Evolutionary conservation across 2,888 invertebrate genomes (phyloP), one percentile per base, ranked within the genome.

Genomic region (Pachycephus smyrnensis): DNA sequence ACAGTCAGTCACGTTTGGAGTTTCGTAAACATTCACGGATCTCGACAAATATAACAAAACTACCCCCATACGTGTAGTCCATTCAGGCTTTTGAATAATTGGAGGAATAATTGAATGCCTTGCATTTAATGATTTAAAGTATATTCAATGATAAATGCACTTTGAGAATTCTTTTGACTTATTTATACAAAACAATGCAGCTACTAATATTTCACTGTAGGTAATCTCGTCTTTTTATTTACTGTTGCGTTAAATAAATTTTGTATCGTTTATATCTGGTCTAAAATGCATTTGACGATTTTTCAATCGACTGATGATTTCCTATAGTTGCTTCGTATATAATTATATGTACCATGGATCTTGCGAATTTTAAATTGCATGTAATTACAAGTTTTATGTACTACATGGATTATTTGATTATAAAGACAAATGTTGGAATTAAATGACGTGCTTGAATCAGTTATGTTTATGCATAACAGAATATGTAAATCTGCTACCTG

Each of bases 61-160:
- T 84, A 85, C 83, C 82, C 84, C 80, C 77, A 11, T 69, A 30
- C 80, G 36, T 40, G 78, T 76, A 76, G 37, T 76, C 76, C 77
- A 77, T 69, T 74, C 79, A 78, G 12, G 35, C 15, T 23, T 73
- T 33, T n/a, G 9, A 33, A 4, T 33, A n/a, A n/a, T 23, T 83
- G 83, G 79, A 73, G 80, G 74, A 79, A 82, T 84, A 85, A 86
- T 86, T 84, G 82, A 80, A 78, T 79, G 82, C 82, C 83, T 82
- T 81, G 80, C 83, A 84, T 83, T 85, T 86, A 84, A 83, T 84
- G 6, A 15, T 1, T 40, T 15, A 15, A 40, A 40, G 15, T 40
- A 23, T 9, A 9, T 23, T 23, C 23, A 55, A 55, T 15, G 55
- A 9, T 55, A 23, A 6, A 55, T 23, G 0, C 23, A 23, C 55